Base-by-base conservation (phyloP, 2,113 vertebrate species). In the Anguilla rostrata region DNA sequence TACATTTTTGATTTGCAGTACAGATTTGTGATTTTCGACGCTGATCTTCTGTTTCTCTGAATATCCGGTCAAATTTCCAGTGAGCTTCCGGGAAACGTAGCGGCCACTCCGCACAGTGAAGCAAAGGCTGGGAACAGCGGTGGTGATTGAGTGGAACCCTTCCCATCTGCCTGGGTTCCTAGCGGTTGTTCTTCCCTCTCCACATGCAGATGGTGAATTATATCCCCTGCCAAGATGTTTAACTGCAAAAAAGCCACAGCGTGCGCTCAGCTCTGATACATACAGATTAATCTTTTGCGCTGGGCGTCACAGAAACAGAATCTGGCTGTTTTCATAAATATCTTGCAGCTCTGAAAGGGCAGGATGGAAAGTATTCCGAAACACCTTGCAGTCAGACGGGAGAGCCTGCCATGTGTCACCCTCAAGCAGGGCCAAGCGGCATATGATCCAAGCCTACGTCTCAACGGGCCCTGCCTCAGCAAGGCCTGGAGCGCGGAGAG, bases 91-190 rank as follows among this genome's bases (percentile, higher is more conserved):
- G 71, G 71, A 34, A 29, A 14, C n/a, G 11, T n/a, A 6, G 26
- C 26, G 11, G 26, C n/a, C 9, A n/a, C 26, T 34, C n/a, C 34
- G n/a, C 0, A 34, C 34, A 34, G 34, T 34, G 34, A 22, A 66
- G 60, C 60, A 26, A 20, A n/a, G 26, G n/a, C n/a, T 34, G 71
- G 71, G 71, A 12, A 12, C 2, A 12, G 71, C 9, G n/a, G n/a
- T 92, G 91, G 91, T 93, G 92, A 92, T 92, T 89, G 85, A 92
- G 89, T 92, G 91, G 92, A 93, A 94, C 89, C 93, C 92, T 92
- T 94, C 91, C 90, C 91, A 93, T 94, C 94, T 94, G n/a, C 93
- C 92, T 94, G 92, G 91, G 90, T 89, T 94, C 89, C 91, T 93
- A 92, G 91, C 79, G 91, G 90, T 92, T 46, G 49, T 89, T 87